Conservation (phyloP, 2,888 invertebrate species). For the Lithophane ornitopus region DNA sequence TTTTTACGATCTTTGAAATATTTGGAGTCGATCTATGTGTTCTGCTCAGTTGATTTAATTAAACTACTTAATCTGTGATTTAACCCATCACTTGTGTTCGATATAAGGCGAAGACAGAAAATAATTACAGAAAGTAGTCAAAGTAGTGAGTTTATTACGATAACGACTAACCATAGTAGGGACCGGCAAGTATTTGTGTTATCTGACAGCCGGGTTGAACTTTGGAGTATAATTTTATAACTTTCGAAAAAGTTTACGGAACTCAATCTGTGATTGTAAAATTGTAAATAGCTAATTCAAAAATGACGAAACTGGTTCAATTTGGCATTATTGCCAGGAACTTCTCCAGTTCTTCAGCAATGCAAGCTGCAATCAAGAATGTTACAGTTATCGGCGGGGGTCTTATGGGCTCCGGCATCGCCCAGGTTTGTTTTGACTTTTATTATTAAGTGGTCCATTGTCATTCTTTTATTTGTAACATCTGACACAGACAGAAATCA, state of each 20-base stretch:
- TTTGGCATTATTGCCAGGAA: conserved; percentile 80
- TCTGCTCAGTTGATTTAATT: background rate
- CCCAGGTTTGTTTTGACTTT: conserved; percentile 92
- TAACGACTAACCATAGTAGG: conserved; percentile 3
- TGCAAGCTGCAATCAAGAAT: conserved; percentile 92
- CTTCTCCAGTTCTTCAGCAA: conserved; percentile 82
- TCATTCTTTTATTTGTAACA: background rate
- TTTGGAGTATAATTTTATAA: conserved; percentile 66
- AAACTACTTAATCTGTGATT: too few species aligned
- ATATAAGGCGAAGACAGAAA: too few species aligned
- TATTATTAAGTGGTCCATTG: background rate
- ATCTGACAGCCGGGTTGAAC: conserved; percentile 63
- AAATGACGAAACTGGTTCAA: conserved; percentile 80
- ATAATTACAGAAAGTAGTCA: background rate
- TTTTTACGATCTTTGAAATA: conserved; percentile 1
- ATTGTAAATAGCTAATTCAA: conserved; percentile 21
- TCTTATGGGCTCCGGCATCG: conserved; percentile 97
- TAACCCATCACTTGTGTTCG: background rate
- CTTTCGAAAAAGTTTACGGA: conserved; percentile 58
- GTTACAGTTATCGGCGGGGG: conserved; percentile 97
- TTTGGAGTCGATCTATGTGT: background rate
- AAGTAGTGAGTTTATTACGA: conserved; percentile 20
- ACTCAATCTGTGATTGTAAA: conserved; percentile 43
- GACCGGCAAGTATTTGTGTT: conserved; percentile 32
- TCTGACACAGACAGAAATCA: background rate